Evolutionary conservation across 2,888 invertebrate species (phyloP).

Genomic region (Andrena bicolor): DNA sequence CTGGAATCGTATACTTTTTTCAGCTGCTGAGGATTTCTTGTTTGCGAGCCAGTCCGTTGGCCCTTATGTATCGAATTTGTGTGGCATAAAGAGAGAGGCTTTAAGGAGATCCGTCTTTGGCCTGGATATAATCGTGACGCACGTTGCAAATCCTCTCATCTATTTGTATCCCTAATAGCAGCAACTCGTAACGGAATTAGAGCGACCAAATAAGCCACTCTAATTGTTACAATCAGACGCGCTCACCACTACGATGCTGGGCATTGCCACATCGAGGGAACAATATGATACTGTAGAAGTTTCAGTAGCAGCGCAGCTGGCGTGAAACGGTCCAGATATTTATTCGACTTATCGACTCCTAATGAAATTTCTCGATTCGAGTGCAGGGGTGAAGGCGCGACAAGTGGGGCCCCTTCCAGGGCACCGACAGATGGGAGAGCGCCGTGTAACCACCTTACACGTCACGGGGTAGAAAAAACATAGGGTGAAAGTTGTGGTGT

Average conservation of each 20-base stretch:
- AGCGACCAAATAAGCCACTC: conserved; percentile 11
- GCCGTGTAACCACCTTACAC: conserved; percentile 51
- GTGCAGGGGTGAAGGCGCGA: conserved; percentile 22
- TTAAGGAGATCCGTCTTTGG: background rate
- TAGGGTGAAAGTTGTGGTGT: conserved; percentile 36
- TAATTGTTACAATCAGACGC: too few relatives aligned
- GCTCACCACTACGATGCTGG: background rate
- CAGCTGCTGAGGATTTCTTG: background rate
- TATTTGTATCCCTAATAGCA: conserved; percentile 2
- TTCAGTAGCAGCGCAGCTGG: conserved; percentile 9
- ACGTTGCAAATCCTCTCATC: background rate
- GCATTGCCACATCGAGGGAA: background rate
- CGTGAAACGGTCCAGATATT: conserved; percentile 45
- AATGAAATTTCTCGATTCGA: conserved; percentile 62
- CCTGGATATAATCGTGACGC: background rate
- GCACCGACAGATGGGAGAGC: conserved; percentile 57
- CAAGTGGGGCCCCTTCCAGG: conserved; percentile 46
- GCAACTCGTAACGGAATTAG: background rate
- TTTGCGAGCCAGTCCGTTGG: background rate
- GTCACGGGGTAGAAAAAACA: conserved; percentile 62
- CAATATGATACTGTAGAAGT: background rate
- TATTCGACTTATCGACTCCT: conserved; percentile 56
- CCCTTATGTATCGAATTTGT: background rate
- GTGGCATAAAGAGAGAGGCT: background rate
- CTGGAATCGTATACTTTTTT: background rate